These are phyloP conservation scores for Dendrolimus pini DNA, from an alignment of 2,888 invertebrate genomes.

Conservation along the genomic window DNA sequence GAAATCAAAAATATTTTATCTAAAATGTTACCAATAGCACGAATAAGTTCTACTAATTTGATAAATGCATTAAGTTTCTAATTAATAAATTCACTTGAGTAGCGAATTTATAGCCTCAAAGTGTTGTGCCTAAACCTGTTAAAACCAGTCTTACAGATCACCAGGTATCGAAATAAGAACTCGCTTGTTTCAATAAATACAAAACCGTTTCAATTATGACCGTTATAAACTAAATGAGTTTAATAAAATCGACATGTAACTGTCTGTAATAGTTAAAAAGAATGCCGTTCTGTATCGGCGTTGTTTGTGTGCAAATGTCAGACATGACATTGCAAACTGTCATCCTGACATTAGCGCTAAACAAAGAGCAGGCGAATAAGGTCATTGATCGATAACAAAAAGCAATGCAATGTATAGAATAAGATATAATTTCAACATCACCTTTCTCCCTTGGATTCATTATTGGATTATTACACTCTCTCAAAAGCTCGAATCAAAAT, in stretches of 20 bases:
- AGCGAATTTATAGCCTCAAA: background rate
- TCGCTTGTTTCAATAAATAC: background rate
- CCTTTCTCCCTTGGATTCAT: background rate
- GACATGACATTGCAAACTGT: background rate
- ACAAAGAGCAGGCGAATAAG: background rate
- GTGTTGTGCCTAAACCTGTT: background rate
- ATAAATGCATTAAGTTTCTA: background rate
- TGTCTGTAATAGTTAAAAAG: background rate
- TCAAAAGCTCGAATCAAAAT: background rate
- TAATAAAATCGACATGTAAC: background rate
- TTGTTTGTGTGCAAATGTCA: background rate
- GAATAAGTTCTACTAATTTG: too few species aligned
- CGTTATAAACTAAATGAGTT: background rate
- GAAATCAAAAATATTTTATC: too few species aligned
- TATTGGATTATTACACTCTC: background rate
- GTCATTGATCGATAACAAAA: background rate
- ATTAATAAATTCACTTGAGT: background rate
- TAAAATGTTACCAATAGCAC: too few species aligned
- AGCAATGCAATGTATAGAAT: background rate
- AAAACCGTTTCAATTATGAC: background rate
- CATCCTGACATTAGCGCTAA: background rate
- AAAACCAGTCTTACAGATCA: background rate
- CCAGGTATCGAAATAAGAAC: background rate
- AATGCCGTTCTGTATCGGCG: background rate
- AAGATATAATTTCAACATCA: background rate